Evolutionary conservation across 2,888 invertebrate genomes (phyloP).

Genomic region (Caenorhabditis panamensis): DNA sequence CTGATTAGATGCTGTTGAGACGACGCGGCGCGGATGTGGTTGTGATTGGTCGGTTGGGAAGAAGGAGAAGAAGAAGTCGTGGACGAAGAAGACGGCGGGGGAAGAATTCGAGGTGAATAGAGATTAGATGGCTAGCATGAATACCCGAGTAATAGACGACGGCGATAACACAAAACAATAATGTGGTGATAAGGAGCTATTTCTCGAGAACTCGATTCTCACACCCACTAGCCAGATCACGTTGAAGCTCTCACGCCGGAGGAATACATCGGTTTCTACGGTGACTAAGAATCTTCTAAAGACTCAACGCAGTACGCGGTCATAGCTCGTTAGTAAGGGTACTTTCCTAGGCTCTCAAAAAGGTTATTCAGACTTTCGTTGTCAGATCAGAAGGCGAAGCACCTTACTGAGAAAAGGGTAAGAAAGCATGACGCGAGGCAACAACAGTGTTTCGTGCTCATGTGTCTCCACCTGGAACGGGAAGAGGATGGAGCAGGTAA

Average conservation of each 20-base stretch:
- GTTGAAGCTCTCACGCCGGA: neutral
- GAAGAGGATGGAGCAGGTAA: neutral
- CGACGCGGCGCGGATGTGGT: conserved; percentile 4
- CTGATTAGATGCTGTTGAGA: conserved; percentile 45
- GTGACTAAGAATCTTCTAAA: neutral
- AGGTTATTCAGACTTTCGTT: conserved; percentile 22
- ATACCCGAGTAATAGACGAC: conserved; percentile 52
- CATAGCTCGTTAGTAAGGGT: neutral
- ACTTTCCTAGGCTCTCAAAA: neutral
- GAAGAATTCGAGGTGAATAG: conserved; percentile 35
- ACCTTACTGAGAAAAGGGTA: neutral
- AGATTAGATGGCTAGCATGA: conserved; percentile 49
- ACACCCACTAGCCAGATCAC: conserved; percentile 5
- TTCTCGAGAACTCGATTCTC: neutral
- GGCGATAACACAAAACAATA: conserved; percentile 41
- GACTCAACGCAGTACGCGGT: neutral
- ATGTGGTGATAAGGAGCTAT: conserved; percentile 30
- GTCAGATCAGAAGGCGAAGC: neutral
- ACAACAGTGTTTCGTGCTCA: neutral
- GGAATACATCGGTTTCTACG: neutral
- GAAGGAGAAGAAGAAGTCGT: conserved; percentile 1
- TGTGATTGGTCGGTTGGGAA: neutral
- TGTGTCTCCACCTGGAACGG: neutral
- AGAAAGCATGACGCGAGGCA: neutral
- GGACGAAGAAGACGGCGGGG: conserved; percentile 3